Base-by-base conservation (phyloP, 2,113 vertebrate genomes). In the Lepus americanus region DNA sequence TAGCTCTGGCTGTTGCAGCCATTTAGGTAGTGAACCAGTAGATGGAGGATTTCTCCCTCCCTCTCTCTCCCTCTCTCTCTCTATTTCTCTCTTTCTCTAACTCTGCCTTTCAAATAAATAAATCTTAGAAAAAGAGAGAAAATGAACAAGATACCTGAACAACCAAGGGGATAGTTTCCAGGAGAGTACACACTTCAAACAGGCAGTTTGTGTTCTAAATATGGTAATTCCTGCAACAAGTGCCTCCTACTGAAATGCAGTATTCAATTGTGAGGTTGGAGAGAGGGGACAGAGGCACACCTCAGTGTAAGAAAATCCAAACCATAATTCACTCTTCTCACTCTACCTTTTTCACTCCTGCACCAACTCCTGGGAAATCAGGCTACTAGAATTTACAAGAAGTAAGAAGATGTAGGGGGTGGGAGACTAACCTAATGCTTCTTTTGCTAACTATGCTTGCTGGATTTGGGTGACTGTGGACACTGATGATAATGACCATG, bases 281-380 rank as follows among this genome's bases (percentile, higher is more conserved):
- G 27, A 51, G 14, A 29, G 13, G 9, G 9, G 31, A 55, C 63
- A 49, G 74, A 74, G 13, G 33, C 4, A 23, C 33, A 76, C 31
- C 9, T 69, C 11, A 39, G 61, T 64, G 12, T 27, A 77, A 95
- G 69, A 31, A 90, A 69, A 82, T 81, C 20, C 29, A 85, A 79
- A 84, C 5, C 33, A 61, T 80, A 63, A 74, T 90, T 95, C 36
- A 74, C 10, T 93, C 13, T 86, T 81, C n/a, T 90, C 33, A 53
- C 27, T 84, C 20, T 81, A 31, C 10, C 3, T 55, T 87, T 76
- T 93, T 69, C 59, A 72, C 39, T 63, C 22, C 55, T 14, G 85
- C 23, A 74, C 29, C 66, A 78, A 76, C n/a, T 87, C n/a, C 69
- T 76, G 51, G 69, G 51, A 87, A 82, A 93, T 90, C 36, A 76